These are phyloP conservation scores for Solea solea DNA, from an alignment of 2,113 vertebrate genomes.

Conservation along the genomic window DNA sequence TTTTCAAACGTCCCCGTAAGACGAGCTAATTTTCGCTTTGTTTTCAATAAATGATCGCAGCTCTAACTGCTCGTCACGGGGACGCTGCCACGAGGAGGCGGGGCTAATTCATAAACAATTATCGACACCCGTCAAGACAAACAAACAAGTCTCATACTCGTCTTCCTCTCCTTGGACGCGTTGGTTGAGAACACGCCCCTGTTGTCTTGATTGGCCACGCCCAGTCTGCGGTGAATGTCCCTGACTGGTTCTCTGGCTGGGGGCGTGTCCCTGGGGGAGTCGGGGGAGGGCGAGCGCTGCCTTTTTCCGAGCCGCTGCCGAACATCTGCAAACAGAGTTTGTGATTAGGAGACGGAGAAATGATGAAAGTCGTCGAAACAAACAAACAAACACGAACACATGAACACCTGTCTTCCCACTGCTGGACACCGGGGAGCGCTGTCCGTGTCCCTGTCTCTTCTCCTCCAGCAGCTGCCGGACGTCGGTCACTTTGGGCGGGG, in stretches of 20 bases:
- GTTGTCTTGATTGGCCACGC: slow-evolving; percentile 84
- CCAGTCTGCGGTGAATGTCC: slow-evolving; percentile 93
- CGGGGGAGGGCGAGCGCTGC: slow-evolving; percentile 79
- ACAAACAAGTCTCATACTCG: slow-evolving; percentile 72
- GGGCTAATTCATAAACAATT: no score
- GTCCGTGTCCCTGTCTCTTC: slow-evolving; percentile 77
- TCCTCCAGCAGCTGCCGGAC: slow-evolving; percentile 93
- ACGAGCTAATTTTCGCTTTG: no score
- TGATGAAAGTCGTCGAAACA: not conserved
- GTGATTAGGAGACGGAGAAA: not conserved
- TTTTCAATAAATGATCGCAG: no score
- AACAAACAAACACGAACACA: no score
- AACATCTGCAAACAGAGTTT: slow-evolving; percentile 81
- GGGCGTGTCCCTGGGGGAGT: slow-evolving; percentile 61
- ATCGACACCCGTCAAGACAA: no score
- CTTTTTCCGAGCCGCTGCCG: slow-evolving; percentile 93
- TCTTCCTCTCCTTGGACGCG: slow-evolving; percentile 88
- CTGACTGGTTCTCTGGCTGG: slow-evolving; percentile 87
- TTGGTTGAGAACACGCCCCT: slow-evolving; percentile 82
- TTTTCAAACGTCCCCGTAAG: no score
- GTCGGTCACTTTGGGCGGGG: slow-evolving; percentile 87
- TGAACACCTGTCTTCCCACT: slow-evolving; percentile 84
- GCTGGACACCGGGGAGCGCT: slow-evolving; percentile 51
- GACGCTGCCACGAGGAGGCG: no score
- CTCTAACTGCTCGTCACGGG: no score